These are phyloP conservation scores for Centroberyx gerrardi DNA, from an alignment of 2,797 vertebrate species.

Conservation along the genomic window DNA sequence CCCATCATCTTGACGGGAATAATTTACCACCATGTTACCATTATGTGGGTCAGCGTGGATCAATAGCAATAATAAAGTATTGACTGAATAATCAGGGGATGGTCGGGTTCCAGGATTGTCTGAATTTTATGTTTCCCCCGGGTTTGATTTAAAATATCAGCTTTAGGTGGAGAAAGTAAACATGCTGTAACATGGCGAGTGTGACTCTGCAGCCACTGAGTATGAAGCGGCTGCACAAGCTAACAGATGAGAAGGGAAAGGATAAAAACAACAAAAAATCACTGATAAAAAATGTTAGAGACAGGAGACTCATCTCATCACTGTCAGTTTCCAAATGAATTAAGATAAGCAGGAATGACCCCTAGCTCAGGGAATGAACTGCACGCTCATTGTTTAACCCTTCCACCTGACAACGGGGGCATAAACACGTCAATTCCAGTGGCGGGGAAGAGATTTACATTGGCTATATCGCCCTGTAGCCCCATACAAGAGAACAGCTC, in stretches of 20 bases:
- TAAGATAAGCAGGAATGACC: conserved; percentile 38
- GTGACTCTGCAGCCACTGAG: no score
- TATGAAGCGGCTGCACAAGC: background rate
- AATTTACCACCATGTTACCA: background rate
- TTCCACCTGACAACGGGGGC: conserved; percentile 29
- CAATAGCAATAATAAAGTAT: conserved; percentile 14
- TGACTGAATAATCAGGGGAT: background rate
- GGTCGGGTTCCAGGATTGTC: background rate
- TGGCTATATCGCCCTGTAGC: conserved; percentile 13
- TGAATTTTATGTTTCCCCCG: background rate
- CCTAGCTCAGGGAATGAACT: conserved; percentile 31
- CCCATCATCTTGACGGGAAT: background rate
- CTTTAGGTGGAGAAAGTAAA: background rate
- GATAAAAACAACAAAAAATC: background rate
- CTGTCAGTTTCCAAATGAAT: conserved; percentile 57
- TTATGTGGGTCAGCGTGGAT: background rate
- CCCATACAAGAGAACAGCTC: conserved; percentile 29
- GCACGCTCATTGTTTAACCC: conserved; percentile 50
- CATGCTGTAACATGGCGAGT: background rate
- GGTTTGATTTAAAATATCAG: conserved; percentile 1
- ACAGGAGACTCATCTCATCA: conserved; percentile 19
- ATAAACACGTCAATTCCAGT: conserved; percentile 48
- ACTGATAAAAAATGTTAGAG: conserved; percentile 3
- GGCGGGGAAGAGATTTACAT: conserved; percentile 38
- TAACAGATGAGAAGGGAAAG: background rate